Conservation (phyloP, 1,140 invertebrate species). For the Drosophila tropicalis region DNA sequence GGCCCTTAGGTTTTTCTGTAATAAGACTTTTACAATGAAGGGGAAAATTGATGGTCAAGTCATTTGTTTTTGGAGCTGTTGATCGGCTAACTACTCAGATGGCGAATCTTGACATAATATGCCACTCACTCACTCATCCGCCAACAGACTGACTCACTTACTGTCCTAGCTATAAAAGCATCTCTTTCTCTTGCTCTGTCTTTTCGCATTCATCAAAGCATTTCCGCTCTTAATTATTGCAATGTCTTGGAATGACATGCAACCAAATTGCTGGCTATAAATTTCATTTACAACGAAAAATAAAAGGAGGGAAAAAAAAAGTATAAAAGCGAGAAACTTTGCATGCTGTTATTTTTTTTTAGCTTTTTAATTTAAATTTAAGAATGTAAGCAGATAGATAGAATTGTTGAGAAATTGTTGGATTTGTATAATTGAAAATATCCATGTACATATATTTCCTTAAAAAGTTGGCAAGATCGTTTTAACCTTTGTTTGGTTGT, state of each 20-base stretch:
- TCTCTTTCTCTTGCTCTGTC: conserved; percentile 15
- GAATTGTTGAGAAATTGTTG: no score
- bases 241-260: conserved; percentile 74
- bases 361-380: no score
- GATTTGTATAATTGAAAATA: no score
- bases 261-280: conserved; percentile 79
- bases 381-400: no score
- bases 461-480: no score
- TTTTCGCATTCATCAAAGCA: conserved; percentile 54
- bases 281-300: conserved; percentile 68
- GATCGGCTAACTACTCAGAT: not conserved
- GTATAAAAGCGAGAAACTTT: no score
- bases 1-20: no score
- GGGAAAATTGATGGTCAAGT: conserved; percentile 25
- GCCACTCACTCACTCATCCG: not conserved
- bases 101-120: conserved; percentile 4
- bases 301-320: not conserved
- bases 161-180: not conserved
- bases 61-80: conserved; percentile 28
- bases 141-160: no score
- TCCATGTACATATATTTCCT: no score
- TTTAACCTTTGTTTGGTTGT: no score
- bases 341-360: no score
- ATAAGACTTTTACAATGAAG: not conserved
- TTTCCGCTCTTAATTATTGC: conserved; percentile 81